Percentiles rank a stretch among this genome's conserved stretches.
Evolutionary conservation across 37 sponge, comb jelly and placozoan genomes (phyloP).

Genomic region (Theonella swinhoei): DNA sequence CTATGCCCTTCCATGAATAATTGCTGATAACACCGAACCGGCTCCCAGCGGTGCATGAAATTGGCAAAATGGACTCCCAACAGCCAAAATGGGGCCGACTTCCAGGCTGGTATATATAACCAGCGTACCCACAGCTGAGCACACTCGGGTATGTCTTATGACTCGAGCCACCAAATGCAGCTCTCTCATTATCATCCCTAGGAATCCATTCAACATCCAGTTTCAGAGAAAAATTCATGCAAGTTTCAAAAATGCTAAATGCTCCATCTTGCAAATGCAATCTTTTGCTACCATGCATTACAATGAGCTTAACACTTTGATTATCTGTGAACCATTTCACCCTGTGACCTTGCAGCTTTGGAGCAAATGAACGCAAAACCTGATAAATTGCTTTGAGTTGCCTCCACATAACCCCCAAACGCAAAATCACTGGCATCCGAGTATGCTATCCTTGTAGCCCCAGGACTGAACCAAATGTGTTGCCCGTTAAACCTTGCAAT

Average conservation of each 20-base stretch:
- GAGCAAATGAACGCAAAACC: slow-evolving; percentile 10
- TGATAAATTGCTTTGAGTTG: slow-evolving; percentile 17
- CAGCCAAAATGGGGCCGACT: slow-evolving; percentile 11
- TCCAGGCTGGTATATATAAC: background rate
- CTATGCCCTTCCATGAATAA: background rate
- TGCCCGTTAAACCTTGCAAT: slow-evolving; percentile 12
- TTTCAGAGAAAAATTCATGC: background rate
- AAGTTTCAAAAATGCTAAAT: background rate
- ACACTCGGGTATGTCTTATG: background rate
- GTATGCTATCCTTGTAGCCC: slow-evolving; percentile 18
- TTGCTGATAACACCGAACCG: background rate
- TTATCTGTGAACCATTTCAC: slow-evolving; percentile 31
- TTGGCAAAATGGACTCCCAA: background rate
- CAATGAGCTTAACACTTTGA: slow-evolving; percentile 4
- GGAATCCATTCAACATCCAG: slow-evolving; percentile 11
- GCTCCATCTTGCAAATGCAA: slow-evolving; percentile 12
- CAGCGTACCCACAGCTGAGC: background rate
- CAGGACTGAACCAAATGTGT: slow-evolving; percentile 12
- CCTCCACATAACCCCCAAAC: slow-evolving; percentile 2
- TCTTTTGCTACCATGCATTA: background rate
- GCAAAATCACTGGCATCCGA: slow-evolving; percentile 10
- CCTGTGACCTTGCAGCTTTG: background rate
- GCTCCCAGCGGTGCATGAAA: background rate
- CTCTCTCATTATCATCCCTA: background rate
- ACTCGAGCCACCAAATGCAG: background rate